Evolutionary conservation across 2,113 vertebrate species (phyloP), one percentile per base, ranked within the genome.

Genomic region (Heterotilapia buettikoferi): DNA sequence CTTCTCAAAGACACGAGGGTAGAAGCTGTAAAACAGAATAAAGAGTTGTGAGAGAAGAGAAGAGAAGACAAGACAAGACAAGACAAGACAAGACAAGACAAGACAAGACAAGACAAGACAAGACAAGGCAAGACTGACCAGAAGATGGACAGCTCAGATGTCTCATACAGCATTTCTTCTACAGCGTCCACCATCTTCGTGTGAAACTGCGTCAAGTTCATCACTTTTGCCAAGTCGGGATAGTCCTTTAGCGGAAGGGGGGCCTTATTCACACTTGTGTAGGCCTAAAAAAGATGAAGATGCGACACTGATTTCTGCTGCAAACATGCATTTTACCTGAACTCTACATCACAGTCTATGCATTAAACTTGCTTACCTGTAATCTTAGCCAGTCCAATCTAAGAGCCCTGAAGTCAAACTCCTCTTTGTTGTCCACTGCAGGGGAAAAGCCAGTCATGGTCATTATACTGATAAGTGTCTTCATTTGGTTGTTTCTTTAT

Each of bases 321-420:
- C 19, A 79, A 13, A 52, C 3, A n/a, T 21, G 6, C 11, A 29
- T 54, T 66, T n/a, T 6, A 24, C 12, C 1, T 16, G 16, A 61
- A 66, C 14, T 26, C 9, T 1, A 52, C 21, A 9, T 66, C 7
- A 9, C 54, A 54, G 7, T 5, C 13, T 36, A 18, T 24, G 6
- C 4, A 57, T 61, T 40, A 31, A 80, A 84, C 3, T 10, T 18
- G 5, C 21, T 29, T 82, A 99, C 98, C 98, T 99, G 98, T 83
- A 99, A 91, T 61, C 98, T 96, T 73, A 99, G 96, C 98, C 98
- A 99, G 92, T 99, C 98, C 85, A 99, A 63, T 90, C 98, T 97
- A 11, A 99, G 90, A 3, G 97, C 96, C 9, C 90, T 94, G 84
- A 99, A 97, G 50, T 99, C 97, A 88, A 98, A 97, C 83, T 96